Conservation (phyloP, 2,888 invertebrate species). For the Athalia cordata region DNA sequence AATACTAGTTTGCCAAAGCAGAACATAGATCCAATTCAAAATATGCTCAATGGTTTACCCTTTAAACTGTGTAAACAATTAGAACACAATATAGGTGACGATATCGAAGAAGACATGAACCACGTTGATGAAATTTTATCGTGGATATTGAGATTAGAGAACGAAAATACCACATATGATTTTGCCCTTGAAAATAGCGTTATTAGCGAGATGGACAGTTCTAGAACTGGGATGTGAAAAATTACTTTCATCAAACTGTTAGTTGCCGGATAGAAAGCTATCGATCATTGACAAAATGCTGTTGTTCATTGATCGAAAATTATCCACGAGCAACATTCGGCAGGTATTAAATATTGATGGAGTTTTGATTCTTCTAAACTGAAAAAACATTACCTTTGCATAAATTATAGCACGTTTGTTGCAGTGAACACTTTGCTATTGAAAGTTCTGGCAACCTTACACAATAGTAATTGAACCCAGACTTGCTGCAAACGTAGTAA, state of each 20-base stretch:
- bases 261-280: background rate
- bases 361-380: too few species aligned
- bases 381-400: too few species aligned
- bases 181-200: conserved; percentile 77
- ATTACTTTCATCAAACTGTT: too few species aligned
- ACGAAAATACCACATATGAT: conserved; percentile 74
- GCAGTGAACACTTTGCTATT: too few species aligned
- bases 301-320: too few species aligned
- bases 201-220: conserved; percentile 73
- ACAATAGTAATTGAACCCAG: too few species aligned
- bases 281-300: background rate
- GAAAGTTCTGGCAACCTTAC: too few species aligned
- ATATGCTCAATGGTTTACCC: conserved; percentile 77
- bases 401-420: too few species aligned
- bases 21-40: conserved; percentile 52
- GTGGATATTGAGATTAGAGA: conserved; percentile 75
- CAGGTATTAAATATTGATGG: too few species aligned
- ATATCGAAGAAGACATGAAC: conserved; percentile 72
- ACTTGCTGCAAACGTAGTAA: too few species aligned
- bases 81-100: conserved; percentile 74
- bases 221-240: conserved; percentile 10
- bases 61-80: conserved; percentile 75
- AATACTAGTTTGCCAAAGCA: background rate
- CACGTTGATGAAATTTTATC: conserved; percentile 76
- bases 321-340: too few species aligned